These are phyloP conservation scores for Mormyrops attenuatus DNA, from an alignment of 2,797 vertebrate genomes.

Conservation along the genomic window DNA sequence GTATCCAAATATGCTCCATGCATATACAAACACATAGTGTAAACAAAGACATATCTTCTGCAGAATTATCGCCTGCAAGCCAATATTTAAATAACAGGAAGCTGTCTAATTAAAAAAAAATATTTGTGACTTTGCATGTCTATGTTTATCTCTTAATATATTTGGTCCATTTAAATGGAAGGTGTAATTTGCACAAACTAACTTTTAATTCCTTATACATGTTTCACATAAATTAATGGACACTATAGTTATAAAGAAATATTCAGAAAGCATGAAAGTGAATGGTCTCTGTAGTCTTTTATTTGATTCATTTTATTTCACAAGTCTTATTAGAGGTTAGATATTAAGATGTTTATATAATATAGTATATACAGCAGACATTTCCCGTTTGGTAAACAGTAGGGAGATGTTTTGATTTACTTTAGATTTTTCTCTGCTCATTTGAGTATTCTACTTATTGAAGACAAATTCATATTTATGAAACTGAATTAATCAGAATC, in stretches of 20 bases:
- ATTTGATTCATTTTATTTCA: not conserved
- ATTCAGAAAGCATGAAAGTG: not conserved
- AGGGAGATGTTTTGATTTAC: not conserved
- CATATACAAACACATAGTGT: constrained; percentile 1
- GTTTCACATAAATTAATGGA: not conserved
- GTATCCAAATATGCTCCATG: not conserved
- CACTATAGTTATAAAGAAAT: not conserved
- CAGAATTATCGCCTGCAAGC: not conserved
- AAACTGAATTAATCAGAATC: not conserved
- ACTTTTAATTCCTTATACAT: not conserved
- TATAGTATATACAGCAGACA: not conserved
- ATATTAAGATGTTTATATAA: not conserved
- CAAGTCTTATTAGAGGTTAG: not conserved
- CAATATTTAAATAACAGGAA: constrained; percentile 1
- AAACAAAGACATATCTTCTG: not conserved
- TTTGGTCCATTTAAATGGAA: not conserved
- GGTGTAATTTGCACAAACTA: not conserved
- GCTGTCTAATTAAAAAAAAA: not conserved
- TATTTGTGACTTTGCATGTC: not conserved
- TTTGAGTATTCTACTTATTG: not conserved
- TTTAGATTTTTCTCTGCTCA: not conserved
- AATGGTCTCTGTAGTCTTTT: not conserved
- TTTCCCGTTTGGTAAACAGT: not conserved
- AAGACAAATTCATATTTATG: not conserved
- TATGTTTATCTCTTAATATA: constrained; percentile 6